Evolutionary conservation across 2,113 vertebrate genomes (phyloP), one percentile per base, ranked within the genome.

Genomic region (Campylomormyrus numenius): DNA sequence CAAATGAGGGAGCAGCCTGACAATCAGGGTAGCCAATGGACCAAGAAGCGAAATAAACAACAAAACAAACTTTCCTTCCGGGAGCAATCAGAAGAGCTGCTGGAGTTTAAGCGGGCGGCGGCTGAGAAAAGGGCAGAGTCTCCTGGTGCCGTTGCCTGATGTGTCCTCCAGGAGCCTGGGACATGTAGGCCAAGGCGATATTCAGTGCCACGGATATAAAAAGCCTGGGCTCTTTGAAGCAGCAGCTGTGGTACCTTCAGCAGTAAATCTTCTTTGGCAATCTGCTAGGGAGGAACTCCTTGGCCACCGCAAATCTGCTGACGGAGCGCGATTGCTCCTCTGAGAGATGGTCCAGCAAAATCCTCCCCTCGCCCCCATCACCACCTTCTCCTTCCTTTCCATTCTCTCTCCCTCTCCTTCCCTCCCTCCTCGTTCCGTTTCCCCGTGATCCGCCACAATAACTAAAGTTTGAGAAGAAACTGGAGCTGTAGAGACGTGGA

Each of bases 241-340:
- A 94, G 94, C 94, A 94, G 94, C 94, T 95, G 93, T 90, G 93
- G 90, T 93, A 94, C 93, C 93, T 93, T 91, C 91, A 94, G 94
- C 94, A 93, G 93, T 95, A 95, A 95, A 95, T 96, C 94, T 96
- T 95, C 92, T 91, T 91, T 92, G 92, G 94, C 94, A 95, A 93
- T 95, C 94, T 95, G 93, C 92, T 94, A 93, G 93, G 94, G 91
- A 94, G 87, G 87, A 85, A 87, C 90, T 95, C 94, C 94, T 94
- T 92, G 91, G 93, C 92, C 91, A 93, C 93, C 91, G 93, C 88
- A 90, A 93, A 94, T 93, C 94, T 95, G 95, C 96, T 96, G 95
- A 96, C 94, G 94, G 66, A 48, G 88, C 77, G 84, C 50, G 80
- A 80, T 84, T 91, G 93, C 85, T 92, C 95, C 94, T 95, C 87